Evolutionary conservation across 2,888 invertebrate species (phyloP).

Genomic region (Paralinhomoeus sp.): DNA sequence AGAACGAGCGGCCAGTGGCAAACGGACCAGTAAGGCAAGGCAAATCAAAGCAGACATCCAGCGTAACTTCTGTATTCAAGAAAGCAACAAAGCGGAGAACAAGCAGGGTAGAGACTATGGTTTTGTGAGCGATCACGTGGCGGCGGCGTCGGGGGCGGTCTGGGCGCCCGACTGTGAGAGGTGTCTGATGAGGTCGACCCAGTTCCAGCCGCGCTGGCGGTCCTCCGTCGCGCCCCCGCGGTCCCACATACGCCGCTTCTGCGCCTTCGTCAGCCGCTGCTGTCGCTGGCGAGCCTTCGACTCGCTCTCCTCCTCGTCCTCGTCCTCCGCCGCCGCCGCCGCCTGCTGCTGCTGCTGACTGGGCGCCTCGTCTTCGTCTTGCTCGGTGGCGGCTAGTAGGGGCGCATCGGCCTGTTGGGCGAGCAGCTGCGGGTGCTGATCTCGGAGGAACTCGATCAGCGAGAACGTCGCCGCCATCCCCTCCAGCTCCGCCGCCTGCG

Average conservation of each 20-base stretch:
- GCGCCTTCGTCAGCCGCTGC: conserved; percentile 70
- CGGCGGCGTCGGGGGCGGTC: too few species aligned
- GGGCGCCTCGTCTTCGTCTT: not conserved
- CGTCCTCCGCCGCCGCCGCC: not conserved
- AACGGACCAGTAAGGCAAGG: too few species aligned
- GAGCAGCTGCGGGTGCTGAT: conserved; percentile 47
- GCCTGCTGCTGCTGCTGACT: too few species aligned
- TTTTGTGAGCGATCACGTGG: too few species aligned
- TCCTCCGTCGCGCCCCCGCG: conserved; percentile 41
- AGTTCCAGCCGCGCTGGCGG: conserved; percentile 66
- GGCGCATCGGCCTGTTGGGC: conserved; percentile 42
- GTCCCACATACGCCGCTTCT: conserved; percentile 69
- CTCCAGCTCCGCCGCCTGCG: conserved; percentile 9
- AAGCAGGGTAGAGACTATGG: too few species aligned
- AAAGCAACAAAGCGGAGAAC: too few species aligned
- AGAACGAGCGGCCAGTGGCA: too few species aligned
- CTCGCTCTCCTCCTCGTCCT: conserved; percentile 15
- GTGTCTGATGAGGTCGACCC: conserved; percentile 89
- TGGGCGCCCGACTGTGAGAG: conserved; percentile 42
- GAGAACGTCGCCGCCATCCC: conserved; percentile 86
- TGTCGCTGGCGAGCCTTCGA: conserved; percentile 43
- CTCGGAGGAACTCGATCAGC: conserved; percentile 68
- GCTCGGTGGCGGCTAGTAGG: conserved; percentile 4
- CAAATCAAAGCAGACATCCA: too few species aligned
- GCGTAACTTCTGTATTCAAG: too few species aligned